Evolutionary conservation across 2,113 vertebrate species (phyloP).

Genomic region (Lophotis ruficrista): DNA sequence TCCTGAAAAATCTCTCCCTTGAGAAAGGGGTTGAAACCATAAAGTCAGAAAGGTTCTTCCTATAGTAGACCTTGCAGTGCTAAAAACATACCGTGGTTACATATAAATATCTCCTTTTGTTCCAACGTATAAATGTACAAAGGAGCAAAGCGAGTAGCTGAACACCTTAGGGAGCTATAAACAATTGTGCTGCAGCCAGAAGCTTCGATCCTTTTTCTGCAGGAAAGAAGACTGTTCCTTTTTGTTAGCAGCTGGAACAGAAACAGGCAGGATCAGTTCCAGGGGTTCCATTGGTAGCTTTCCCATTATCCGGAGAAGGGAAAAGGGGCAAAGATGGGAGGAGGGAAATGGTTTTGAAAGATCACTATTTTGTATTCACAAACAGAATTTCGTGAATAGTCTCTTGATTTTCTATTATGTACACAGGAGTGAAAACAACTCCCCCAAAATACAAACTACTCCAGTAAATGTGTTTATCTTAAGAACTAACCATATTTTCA

Average conservation of each 20-base stretch:
- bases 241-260: background rate
- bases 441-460: background rate
- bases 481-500: background rate
- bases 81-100: background rate
- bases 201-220: background rate
- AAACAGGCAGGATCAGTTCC: background rate
- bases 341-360: background rate
- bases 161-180: background rate
- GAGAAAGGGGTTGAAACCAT: background rate
- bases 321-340: background rate
- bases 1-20: background rate
- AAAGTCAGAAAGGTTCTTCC: background rate
- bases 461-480: background rate
- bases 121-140: background rate
- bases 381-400: background rate
- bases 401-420: background rate
- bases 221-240: slow-evolving; percentile 1
- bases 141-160: background rate
- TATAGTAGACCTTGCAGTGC: background rate
- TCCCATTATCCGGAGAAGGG: background rate
- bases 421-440: background rate
- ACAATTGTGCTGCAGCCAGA: background rate
- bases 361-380: background rate
- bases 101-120: slow-evolving; percentile 17
- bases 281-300: background rate